Evolutionary conservation across 1,140 invertebrate species (phyloP), one percentile per base, ranked within the genome.

Genomic region (Drosophila eugracilis): DNA sequence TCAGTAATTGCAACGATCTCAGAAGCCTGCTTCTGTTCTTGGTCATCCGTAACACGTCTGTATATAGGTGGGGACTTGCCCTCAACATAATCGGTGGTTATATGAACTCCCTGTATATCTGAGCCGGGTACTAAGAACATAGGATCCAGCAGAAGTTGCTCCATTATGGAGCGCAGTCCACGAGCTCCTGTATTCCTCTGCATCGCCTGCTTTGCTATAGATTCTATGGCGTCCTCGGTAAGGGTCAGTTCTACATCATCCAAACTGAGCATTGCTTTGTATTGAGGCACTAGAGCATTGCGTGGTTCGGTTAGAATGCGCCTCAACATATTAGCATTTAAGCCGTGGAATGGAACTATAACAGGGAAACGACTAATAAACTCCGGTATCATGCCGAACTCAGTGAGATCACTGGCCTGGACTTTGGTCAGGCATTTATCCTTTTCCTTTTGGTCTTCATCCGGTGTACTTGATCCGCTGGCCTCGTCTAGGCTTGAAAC

Each of bases 111-210:
- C 44, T 94, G 92, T 21, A 99, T 96, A 91, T 98, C 96, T 1
- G 97, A 98, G 37, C 98, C 98, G 36, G 98, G 99, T 57, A 99
- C 97, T 90, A 99, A 98, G 93, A 98, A 99, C 97, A 99, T 99
- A 32, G 98, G 95, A 84, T 99, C 98, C 58, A 99, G 92, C 14
- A 99, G 92, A 44, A 98, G 93, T 37, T 94, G 95, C 92, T 99
- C 98, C 96, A 99, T 96, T 73, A 99, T 99, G 3, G 98, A 96
- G 70, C 98, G 92, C 3, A 99, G 92, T 3, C 98, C 98, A 86
- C 98, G 93, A 0, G 99, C 98, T 34, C 99, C 99, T 0, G 98
- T 99, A 93, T 99, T 99, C 59, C 97, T 94, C 92, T 99, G 97
- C 95, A 99, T 96, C 12, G 99, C 98, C 59, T 96, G 92, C 39